Evolutionary conservation across 2,888 invertebrate genomes (phyloP).

Genomic region (Noctua comes): DNA sequence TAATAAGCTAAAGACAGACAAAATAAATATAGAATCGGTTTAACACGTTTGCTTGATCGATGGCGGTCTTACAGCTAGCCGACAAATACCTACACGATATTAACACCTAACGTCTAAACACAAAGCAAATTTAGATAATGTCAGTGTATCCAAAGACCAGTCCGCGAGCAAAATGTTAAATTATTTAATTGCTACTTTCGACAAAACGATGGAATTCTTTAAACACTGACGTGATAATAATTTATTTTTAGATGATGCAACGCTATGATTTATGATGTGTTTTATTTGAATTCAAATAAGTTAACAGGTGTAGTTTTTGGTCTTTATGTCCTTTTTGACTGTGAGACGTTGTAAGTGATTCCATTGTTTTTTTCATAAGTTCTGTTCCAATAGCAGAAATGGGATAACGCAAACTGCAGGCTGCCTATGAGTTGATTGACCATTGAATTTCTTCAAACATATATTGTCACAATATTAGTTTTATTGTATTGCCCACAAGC

Average conservation of each 20-base stretch:
- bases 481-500: conserved; percentile 21
- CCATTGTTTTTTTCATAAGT: not conserved
- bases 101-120: conserved; percentile 58
- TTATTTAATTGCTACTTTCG: conserved; percentile 62
- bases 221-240: conserved; percentile 25
- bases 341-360: not conserved
- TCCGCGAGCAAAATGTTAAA: conserved; percentile 52
- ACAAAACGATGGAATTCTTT: conserved; percentile 40
- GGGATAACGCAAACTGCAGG: not conserved
- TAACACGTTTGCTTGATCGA: conserved; percentile 46
- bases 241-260: conserved; percentile 30
- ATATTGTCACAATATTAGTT: conserved; percentile 17
- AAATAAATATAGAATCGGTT: conserved; percentile 35
- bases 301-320: not conserved
- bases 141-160: conserved; percentile 37
- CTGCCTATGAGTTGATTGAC: too few species aligned
- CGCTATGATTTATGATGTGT: conserved; percentile 27
- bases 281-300: conserved; percentile 6
- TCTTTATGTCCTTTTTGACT: not conserved
- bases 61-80: conserved; percentile 43
- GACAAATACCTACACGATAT: conserved; percentile 59
- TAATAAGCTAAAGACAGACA: conserved; percentile 18
- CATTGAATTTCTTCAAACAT: conserved; percentile 5
- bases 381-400: not conserved
- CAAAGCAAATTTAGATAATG: conserved; percentile 62